Conservation (phyloP, 2,888 invertebrate species). For the Andricus quercusramuli region DNA sequence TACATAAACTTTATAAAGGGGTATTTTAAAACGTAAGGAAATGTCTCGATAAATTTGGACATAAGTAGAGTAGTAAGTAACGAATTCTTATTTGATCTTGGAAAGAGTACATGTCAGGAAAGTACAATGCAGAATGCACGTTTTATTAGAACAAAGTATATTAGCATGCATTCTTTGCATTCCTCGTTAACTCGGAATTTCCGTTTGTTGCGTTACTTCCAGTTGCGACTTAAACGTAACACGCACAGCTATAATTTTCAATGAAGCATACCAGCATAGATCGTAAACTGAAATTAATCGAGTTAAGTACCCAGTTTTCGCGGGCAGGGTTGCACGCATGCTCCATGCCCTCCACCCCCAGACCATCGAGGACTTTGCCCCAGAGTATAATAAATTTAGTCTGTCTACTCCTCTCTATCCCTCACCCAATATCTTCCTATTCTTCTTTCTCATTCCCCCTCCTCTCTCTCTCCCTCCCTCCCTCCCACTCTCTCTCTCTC, state of each 20-base stretch:
- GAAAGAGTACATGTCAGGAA: neutral
- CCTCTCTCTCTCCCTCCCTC: neutral
- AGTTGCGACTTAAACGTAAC: slow-evolving; percentile 27
- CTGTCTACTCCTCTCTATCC: slow-evolving; percentile 45
- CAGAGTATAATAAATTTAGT: slow-evolving; percentile 50
- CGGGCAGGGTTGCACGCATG: slow-evolving; percentile 45
- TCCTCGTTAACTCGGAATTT: slow-evolving; percentile 26
- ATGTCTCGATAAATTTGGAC: neutral
- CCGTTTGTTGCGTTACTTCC: slow-evolving; percentile 14
- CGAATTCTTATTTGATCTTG: slow-evolving; percentile 11
- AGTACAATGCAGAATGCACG: neutral
- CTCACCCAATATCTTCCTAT: slow-evolving; percentile 29
- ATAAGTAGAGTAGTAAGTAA: neutral
- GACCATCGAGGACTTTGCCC: slow-evolving; percentile 33
- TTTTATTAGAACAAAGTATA: slow-evolving; percentile 34
- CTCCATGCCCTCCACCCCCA: slow-evolving; percentile 15
- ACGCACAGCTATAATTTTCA: slow-evolving; percentile 51
- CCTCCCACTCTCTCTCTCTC: neutral
- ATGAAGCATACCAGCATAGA: slow-evolving; percentile 51
- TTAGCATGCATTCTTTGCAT: slow-evolving; percentile 37
- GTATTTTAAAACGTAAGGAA: neutral
- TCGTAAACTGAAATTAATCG: slow-evolving; percentile 54
- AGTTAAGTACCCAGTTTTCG: slow-evolving; percentile 51
- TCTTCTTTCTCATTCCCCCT: neutral
- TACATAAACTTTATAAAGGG: too few species aligned